These are phyloP conservation scores for Drosophila setosimentum DNA, from an alignment of 2,888 invertebrate genomes.

Conservation along the genomic window DNA sequence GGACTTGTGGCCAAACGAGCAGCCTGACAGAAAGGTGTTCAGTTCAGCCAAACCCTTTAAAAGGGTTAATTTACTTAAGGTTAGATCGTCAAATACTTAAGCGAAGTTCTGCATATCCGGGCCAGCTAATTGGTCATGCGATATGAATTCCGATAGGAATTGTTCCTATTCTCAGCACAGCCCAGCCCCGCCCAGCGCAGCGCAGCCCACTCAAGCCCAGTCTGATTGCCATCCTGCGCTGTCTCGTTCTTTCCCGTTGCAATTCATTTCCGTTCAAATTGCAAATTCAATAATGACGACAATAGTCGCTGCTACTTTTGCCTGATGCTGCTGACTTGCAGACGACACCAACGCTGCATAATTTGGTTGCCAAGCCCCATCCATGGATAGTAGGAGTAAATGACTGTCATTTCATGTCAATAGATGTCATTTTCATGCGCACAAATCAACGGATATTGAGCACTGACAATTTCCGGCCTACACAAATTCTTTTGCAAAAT, in stretches of 20 bases:
- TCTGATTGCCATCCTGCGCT: not conserved
- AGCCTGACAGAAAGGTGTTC: slow-evolving; percentile 2
- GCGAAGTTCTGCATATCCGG: slow-evolving; percentile 48
- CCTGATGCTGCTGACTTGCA: slow-evolving; percentile 36
- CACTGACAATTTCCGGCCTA: slow-evolving; percentile 77
- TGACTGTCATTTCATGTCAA: slow-evolving; percentile 62
- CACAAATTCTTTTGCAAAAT: slow-evolving; percentile 30
- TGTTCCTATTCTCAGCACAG: not conserved
- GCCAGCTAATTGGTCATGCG: slow-evolving; percentile 71
- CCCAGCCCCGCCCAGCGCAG: not conserved
- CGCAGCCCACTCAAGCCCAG: not conserved
- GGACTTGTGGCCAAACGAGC: slow-evolving; percentile 11
- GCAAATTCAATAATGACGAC: slow-evolving; percentile 49
- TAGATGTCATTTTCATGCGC: slow-evolving; percentile 72
- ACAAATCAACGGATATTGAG: slow-evolving; percentile 80
- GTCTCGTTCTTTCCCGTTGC: slow-evolving; percentile 11
- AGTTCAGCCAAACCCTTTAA: slow-evolving; percentile 21
- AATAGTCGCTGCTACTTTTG: slow-evolving; percentile 23
- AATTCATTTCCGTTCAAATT: slow-evolving; percentile 45
- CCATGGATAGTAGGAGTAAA: not conserved
- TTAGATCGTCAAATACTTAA: slow-evolving; percentile 44
- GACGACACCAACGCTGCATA: slow-evolving; percentile 47
- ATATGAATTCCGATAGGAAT: slow-evolving; percentile 47
- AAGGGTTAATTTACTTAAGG: slow-evolving; percentile 60
- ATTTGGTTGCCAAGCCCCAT: slow-evolving; percentile 39